These are phyloP conservation scores for Melanotaenia nigrans DNA, from an alignment of 2,797 vertebrate species.

Conservation along the genomic window DNA sequence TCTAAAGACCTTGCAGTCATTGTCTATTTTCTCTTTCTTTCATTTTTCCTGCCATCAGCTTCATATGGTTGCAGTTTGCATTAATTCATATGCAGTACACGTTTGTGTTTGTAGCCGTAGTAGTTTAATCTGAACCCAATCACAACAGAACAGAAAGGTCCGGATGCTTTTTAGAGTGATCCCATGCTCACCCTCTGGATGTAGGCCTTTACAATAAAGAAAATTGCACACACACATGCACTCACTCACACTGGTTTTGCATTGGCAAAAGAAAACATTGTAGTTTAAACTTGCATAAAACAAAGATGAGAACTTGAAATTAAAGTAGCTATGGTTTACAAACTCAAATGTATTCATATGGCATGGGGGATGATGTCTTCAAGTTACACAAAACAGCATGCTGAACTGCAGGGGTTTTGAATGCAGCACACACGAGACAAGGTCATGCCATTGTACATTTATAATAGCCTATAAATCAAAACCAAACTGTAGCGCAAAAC, in stretches of 20 bases:
- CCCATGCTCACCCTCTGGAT: conserved; percentile 60
- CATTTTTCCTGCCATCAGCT: conserved; percentile 62
- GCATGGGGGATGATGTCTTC: conserved; percentile 15
- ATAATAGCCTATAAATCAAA: conserved; percentile 39
- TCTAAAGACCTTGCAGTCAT: conserved; percentile 78
- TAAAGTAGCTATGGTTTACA: conserved; percentile 29
- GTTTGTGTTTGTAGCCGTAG: conserved; percentile 71
- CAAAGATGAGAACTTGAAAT: conserved; percentile 26
- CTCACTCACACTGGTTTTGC: neutral
- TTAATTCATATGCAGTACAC: conserved; percentile 76
- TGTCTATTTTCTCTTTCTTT: conserved; percentile 75
- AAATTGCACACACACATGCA: conserved; percentile 8
- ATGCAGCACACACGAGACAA: conserved; percentile 41
- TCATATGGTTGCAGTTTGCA: conserved; percentile 82
- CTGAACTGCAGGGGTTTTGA: conserved; percentile 30
- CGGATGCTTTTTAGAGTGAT: conserved; percentile 56
- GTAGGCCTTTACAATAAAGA: conserved; percentile 30
- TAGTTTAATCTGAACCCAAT: conserved; percentile 76
- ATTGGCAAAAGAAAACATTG: conserved; percentile 11
- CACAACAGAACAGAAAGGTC: conserved; percentile 76
- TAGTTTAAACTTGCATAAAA: conserved; percentile 36
- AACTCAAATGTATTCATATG: conserved; percentile 40
- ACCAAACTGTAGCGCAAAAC: conserved; percentile 26
- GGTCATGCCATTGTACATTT: conserved; percentile 35
- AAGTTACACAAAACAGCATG: conserved; percentile 57